phyloP scores from a whole-genome alignment of 1,140 invertebrate genomes.

The Myzus persicae region DNA sequence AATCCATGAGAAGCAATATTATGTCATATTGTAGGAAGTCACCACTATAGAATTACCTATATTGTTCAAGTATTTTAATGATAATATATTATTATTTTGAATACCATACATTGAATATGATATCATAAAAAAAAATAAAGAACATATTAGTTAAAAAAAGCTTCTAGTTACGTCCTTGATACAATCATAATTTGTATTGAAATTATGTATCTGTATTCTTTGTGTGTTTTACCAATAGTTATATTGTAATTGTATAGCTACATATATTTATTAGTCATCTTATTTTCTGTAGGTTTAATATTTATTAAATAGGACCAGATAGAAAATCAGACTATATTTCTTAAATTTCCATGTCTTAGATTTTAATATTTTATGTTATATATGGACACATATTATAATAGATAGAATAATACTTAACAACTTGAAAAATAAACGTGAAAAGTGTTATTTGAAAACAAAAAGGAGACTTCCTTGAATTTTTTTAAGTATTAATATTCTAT shows the following conservation, averaged over 20 bases:
- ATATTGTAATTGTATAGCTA: not conserved
- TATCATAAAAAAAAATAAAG: not conserved
- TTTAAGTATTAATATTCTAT: not conserved
- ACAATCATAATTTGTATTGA: not conserved
- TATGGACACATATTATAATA: too few species aligned
- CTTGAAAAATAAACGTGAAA: not conserved
- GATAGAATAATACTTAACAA: too few species aligned
- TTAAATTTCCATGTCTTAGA: not conserved
- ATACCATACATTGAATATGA: constrained; percentile 14
- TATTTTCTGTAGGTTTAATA: not conserved
- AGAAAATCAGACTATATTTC: not conserved
- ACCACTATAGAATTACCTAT: not conserved
- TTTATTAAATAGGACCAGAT: not conserved
- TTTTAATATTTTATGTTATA: not conserved
- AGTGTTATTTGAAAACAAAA: not conserved
- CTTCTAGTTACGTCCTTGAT: not conserved
- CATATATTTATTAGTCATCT: constrained; percentile 6
- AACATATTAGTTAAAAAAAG: not conserved
- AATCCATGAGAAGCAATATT: not conserved
- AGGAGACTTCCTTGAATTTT: not conserved
- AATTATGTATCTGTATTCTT: not conserved
- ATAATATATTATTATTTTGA: constrained; percentile 18
- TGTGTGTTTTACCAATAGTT: not conserved
- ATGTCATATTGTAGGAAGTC: not conserved
- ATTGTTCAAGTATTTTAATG: not conserved